A percentile compares a stretch with the other conserved stretches of the same genome.
phyloP scores from a whole-genome alignment of 2,113 vertebrate genomes.

The Probosciger aterrimus region DNA sequence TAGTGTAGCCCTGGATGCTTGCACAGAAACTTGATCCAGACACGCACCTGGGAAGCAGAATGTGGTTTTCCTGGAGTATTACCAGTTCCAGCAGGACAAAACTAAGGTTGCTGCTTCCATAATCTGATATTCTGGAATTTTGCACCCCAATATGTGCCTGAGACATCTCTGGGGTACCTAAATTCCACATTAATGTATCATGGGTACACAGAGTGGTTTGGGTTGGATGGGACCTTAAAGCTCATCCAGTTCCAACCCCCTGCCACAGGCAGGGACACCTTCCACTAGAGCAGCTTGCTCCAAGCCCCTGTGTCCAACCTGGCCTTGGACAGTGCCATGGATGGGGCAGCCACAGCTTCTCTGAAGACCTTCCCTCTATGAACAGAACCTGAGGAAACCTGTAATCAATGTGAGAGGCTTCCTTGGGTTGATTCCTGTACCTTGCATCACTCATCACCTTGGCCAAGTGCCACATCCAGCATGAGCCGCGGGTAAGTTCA shows the following conservation, averaged over 20 bases:
- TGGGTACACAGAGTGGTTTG: not conserved
- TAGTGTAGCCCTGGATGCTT: not conserved
- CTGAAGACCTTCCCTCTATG: not conserved
- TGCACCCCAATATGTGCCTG: not conserved
- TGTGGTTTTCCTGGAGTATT: not conserved
- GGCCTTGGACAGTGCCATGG: not conserved
- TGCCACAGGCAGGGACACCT: no score
- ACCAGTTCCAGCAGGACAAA: not conserved
- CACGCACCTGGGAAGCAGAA: not conserved
- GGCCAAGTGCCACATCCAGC: not conserved
- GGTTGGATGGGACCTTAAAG: not conserved
- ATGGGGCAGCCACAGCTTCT: not conserved
- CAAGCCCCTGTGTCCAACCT: not conserved
- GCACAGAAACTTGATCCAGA: fast-evolving
- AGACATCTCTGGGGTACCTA: not conserved
- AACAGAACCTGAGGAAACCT: conserved; percentile 12
- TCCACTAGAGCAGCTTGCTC: not conserved
- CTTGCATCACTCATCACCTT: conserved; percentile 40
- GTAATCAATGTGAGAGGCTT: conserved; percentile 30
- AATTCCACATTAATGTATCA: not conserved
- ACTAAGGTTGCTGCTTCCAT: not conserved
- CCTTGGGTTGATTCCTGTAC: conserved; percentile 39
- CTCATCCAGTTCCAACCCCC: not conserved
- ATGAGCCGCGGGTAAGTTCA: conserved; percentile 45
- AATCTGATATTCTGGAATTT: not conserved